These are phyloP conservation scores for Actinernus sp. DNA, from an alignment of 92 coral and sea anemone species.

Conservation along the genomic window DNA sequence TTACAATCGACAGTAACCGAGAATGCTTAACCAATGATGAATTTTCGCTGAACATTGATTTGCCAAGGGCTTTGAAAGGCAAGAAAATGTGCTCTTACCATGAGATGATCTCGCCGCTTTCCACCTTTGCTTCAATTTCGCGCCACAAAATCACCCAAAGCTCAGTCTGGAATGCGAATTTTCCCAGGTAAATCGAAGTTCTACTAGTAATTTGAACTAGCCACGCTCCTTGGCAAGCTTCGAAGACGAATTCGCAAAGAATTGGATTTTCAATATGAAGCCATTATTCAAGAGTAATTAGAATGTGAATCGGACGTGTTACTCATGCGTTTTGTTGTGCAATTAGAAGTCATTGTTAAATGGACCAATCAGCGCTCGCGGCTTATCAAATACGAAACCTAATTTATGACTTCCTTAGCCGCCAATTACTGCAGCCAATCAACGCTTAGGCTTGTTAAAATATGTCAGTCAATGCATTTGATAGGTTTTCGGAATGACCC, in stretches of 20 bases:
- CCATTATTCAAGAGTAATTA: conserved; percentile 78
- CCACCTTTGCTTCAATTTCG: conserved; percentile 43
- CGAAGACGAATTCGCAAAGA: conserved; percentile 31
- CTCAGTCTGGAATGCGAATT: not conserved
- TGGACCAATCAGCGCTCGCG: conserved; percentile 54
- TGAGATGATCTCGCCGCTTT: not conserved
- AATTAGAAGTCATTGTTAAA: conserved; percentile 78
- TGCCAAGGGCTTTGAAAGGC: no score
- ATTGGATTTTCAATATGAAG: conserved; percentile 52
- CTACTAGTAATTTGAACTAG: not conserved
- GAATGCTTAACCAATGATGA: no score
- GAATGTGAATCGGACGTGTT: conserved; percentile 74
- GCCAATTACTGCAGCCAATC: conserved; percentile 73
- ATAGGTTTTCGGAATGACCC: conserved; percentile 61
- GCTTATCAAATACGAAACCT: conserved; percentile 68
- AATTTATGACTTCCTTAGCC: conserved; percentile 73
- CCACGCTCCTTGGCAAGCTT: conserved; percentile 8
- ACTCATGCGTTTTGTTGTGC: conserved; percentile 87
- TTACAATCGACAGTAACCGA: no score
- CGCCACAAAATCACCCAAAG: conserved; percentile 33
- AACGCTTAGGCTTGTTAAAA: conserved; percentile 9
- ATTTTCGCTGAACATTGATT: no score
- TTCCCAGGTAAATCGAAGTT: not conserved
- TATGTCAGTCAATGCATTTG: conserved; percentile 88
- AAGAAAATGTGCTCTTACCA: not conserved